Evolutionary conservation across 1,140 invertebrate genomes (phyloP), one percentile per base, ranked within the genome.

Genomic region (Parapsyche elsis): DNA sequence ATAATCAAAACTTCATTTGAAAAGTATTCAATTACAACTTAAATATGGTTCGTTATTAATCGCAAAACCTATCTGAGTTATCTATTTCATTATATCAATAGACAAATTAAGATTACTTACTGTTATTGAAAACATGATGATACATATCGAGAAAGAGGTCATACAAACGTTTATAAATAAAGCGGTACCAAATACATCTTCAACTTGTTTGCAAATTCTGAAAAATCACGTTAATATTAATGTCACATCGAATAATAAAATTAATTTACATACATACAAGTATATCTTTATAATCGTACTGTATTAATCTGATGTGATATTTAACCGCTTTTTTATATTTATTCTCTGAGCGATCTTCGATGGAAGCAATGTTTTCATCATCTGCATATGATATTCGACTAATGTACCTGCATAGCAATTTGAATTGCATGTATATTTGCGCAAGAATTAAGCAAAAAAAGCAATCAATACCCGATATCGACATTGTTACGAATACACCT

Each of bases 111-210:
- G 24, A 5, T 12, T 70, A 53, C 59, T 67, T 53, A 80, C 81
- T 24, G 81, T 78, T 46, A 80, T 74, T 9, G 81, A 82, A 71
- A 82, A 82, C 23, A 71, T 57, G 16, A 80, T 57, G 5, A 82
- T 14, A 21, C 81, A 82, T 9, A 82, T 80, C 79, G 76, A 79
- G n/a, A 82, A 38, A 9, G 81, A 82, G 53, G 79, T 82, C 7
- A 45, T 16, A 4, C 79, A 61, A 0, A 82, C 53, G 49, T 78
- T 82, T 30, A 80, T 24, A n/a, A 80, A 59, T 24, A 82, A 70
- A 10, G 80, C 57, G 12, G 78, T 71, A 23, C 75, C 61, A 16
- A 80, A 80, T 9, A 80, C 44, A 7, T 70, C 14, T 70, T 82
- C 79, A 1, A 82, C 71, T 24, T 80, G 67, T 80, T 49, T 67